A percentile compares a stretch with the other conserved stretches of the same genome.
Conservation (phyloP, 2,888 invertebrate genomes). For the Ametastegia equiseti region DNA sequence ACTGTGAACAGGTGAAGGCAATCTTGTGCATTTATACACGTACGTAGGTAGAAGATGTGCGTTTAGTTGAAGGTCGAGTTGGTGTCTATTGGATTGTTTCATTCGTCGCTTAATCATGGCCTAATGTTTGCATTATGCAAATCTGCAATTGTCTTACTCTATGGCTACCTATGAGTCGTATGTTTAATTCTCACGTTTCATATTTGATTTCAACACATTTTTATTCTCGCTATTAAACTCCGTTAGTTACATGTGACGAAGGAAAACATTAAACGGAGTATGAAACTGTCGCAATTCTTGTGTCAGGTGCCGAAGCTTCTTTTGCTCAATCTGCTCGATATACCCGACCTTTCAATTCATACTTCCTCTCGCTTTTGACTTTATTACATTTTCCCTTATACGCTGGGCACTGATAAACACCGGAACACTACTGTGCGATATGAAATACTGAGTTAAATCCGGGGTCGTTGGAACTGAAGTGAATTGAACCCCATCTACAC, state of each 20-base stretch:
- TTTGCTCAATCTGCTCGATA: background rate
- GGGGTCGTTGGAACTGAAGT: background rate
- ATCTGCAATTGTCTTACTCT: background rate
- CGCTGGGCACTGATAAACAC: too few species aligned
- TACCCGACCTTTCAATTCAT: background rate
- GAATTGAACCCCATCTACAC: background rate
- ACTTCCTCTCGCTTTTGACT: background rate
- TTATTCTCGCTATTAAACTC: background rate
- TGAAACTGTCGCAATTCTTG: background rate
- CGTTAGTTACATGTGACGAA: background rate
- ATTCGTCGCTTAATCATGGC: constrained; percentile 10
- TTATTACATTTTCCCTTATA: background rate
- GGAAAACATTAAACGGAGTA: background rate
- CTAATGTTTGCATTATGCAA: background rate
- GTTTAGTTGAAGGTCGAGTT: constrained; percentile 19
- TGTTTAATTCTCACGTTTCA: constrained; percentile 38
- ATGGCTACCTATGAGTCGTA: background rate
- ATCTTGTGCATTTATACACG: background rate
- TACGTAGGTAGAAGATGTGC: background rate
- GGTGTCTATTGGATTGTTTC: constrained; percentile 36
- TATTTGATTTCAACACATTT: constrained; percentile 8
- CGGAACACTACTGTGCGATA: too few species aligned
- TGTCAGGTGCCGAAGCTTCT: too few species aligned
- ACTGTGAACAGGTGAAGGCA: constrained; percentile 5
- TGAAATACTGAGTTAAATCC: too few species aligned